phyloP scores from a whole-genome alignment of 1,140 invertebrate genomes.

The Rhyzopertha dominica region DNA sequence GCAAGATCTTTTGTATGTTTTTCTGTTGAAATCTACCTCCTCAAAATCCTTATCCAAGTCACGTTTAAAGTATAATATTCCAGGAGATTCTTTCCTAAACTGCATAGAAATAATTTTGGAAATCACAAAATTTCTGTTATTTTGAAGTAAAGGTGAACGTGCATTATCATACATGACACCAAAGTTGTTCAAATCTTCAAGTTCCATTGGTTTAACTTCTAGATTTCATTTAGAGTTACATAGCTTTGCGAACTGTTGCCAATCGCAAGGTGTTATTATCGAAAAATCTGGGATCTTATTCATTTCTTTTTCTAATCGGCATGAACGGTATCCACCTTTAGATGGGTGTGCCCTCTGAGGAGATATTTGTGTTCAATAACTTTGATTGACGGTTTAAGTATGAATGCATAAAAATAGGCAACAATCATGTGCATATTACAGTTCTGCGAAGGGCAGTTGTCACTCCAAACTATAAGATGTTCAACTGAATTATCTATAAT shows the following conservation, averaged over 20 bases:
- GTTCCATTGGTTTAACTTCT: constrained; percentile 14
- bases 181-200: constrained; percentile 16
- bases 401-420: constrained; percentile 16
- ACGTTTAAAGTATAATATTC: constrained; percentile 3
- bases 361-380: constrained; percentile 20
- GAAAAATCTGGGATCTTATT: too few relatives aligned
- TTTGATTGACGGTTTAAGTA: constrained; percentile 19
- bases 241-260: constrained; percentile 17
- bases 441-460: constrained; percentile 5
- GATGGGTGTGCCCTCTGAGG: constrained; percentile 17
- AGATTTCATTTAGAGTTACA: constrained; percentile 12
- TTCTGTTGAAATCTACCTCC: constrained; percentile 7
- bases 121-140: constrained; percentile 16
- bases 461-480: constrained; percentile 6
- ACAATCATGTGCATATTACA: constrained; percentile 8
- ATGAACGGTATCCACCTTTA: constrained; percentile 21
- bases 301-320: constrained; percentile 17
- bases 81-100: constrained; percentile 13
- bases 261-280: constrained; percentile 19
- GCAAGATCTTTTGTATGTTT: too few relatives aligned
- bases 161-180: constrained; percentile 9
- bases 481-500: constrained; percentile 17
- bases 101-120: constrained; percentile 15
- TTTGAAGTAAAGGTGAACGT: constrained; percentile 7
- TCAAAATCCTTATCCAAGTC: constrained; percentile 5